phyloP scores from a whole-genome alignment of 2,888 invertebrate genomes.

The Seira musarum region DNA sequence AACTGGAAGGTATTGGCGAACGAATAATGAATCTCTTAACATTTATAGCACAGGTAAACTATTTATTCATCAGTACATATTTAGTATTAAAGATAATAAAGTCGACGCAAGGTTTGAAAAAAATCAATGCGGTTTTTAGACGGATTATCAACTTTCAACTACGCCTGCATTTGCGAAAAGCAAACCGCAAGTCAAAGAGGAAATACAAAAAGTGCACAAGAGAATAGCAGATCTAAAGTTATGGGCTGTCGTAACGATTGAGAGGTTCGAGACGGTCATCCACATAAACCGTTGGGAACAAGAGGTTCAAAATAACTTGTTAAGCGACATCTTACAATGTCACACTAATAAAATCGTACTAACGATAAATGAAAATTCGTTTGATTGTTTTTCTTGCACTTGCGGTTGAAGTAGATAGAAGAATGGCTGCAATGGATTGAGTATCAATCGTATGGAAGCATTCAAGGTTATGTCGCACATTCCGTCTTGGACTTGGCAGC shows the following conservation, averaged over 20 bases:
- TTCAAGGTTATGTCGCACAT: constrained; percentile 63
- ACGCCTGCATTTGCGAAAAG: constrained; percentile 42
- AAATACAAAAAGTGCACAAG: constrained; percentile 60
- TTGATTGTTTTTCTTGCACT: neutral
- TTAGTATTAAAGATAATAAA: too few relatives aligned
- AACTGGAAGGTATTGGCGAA: constrained; percentile 62
- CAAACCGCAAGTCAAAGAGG: constrained; percentile 42
- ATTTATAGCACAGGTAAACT: constrained; percentile 57
- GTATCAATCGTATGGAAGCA: constrained; percentile 65
- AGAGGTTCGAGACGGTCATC: constrained; percentile 60
- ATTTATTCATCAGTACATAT: neutral
- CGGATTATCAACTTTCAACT: constrained; percentile 46
- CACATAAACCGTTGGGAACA: constrained; percentile 69
- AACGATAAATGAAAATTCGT: neutral
- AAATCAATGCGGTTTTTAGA: constrained; percentile 31
- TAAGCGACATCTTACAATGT: neutral
- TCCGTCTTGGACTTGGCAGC: constrained; percentile 61
- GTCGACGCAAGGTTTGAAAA: too few relatives aligned
- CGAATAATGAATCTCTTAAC: constrained; percentile 56
- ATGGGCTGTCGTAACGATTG: constrained; percentile 60
- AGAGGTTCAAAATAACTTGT: constrained; percentile 38
- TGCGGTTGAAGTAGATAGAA: constrained; percentile 50
- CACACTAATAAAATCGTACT: too few relatives aligned
- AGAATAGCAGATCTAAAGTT: constrained; percentile 59
- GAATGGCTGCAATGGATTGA: constrained; percentile 68